These are phyloP conservation scores for Monochamus saltuarius DNA, from an alignment of 1,140 invertebrate genomes.

Conservation along the genomic window DNA sequence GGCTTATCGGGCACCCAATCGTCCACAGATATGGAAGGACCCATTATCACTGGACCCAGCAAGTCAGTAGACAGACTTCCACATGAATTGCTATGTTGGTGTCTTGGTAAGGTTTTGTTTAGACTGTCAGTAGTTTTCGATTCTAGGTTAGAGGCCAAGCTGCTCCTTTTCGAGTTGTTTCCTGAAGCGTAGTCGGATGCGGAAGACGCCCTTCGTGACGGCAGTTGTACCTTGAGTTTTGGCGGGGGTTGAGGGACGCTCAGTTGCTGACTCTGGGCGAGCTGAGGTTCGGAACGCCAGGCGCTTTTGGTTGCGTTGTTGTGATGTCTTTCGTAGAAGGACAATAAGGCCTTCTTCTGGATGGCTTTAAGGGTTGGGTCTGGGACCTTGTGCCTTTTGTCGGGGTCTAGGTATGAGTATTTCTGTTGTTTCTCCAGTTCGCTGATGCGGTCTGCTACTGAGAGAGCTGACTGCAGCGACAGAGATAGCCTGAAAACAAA, in stretches of 20 bases:
- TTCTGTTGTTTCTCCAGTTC: slow-evolving; percentile 69
- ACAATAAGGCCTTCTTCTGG: slow-evolving; percentile 82
- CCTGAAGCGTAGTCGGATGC: slow-evolving; percentile 67
- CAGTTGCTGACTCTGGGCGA: slow-evolving; percentile 49
- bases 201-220: slow-evolving; percentile 64
- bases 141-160: slow-evolving; percentile 42
- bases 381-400: slow-evolving; percentile 72
- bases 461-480: slow-evolving; percentile 54
- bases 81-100: slow-evolving; percentile 63
- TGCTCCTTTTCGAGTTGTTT: slow-evolving; percentile 51
- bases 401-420: slow-evolving; percentile 72
- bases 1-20: slow-evolving; percentile 71
- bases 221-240: slow-evolving; percentile 55
- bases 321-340: slow-evolving; percentile 78
- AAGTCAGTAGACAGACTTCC: slow-evolving; percentile 62
- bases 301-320: slow-evolving; percentile 48
- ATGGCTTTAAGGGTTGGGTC: slow-evolving; percentile 82
- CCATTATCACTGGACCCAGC: slow-evolving; percentile 64
- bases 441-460: slow-evolving; percentile 74
- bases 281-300: slow-evolving; percentile 65
- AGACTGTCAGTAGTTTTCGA: slow-evolving; percentile 34
- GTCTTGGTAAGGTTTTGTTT: slow-evolving; percentile 49
- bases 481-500: slow-evolving; percentile 38
- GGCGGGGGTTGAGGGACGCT: slow-evolving; percentile 57
- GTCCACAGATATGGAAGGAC: slow-evolving; percentile 65